Evolutionary conservation across 2,888 invertebrate species (phyloP).

Genomic region (Cataglyphis livida): DNA sequence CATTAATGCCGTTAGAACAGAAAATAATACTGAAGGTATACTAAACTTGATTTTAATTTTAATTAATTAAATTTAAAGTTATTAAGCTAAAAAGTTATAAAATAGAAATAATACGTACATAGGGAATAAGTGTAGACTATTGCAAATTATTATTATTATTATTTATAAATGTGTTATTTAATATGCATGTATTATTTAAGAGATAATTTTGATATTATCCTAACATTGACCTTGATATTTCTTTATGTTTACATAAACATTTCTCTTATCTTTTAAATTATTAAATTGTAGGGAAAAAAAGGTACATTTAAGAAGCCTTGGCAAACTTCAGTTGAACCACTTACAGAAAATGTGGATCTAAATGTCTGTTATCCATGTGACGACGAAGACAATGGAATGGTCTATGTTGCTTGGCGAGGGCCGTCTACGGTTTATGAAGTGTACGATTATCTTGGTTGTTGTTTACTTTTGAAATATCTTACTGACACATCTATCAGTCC

Average conservation of each 20-base stretch:
- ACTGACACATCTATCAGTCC: constrained; percentile 96
- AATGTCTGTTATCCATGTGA: constrained; percentile 92
- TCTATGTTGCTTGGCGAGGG: constrained; percentile 93
- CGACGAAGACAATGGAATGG: constrained; percentile 93
- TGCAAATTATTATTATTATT: not conserved
- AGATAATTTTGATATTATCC: not conserved
- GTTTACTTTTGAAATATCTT: constrained; percentile 92
- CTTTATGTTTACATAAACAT: not conserved
- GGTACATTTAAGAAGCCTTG: constrained; percentile 91
- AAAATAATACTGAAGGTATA: constrained; percentile 91
- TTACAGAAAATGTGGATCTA: constrained; percentile 87
- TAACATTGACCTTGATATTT: not conserved
- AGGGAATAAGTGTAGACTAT: not conserved
- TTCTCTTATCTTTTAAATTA: not conserved
- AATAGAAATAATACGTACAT: not conserved
- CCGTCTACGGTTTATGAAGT: constrained; percentile 89
- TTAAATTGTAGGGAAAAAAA: constrained; percentile 85
- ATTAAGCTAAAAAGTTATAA: not conserved
- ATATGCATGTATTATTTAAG: not conserved
- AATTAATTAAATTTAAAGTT: not conserved
- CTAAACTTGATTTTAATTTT: not conserved
- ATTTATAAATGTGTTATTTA: not conserved
- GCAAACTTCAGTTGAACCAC: constrained; percentile 90
- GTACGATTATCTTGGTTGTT: constrained; percentile 88
- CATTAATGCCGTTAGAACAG: constrained; percentile 90